These are phyloP conservation scores for Lutjanus campechanus DNA, from an alignment of 2,797 vertebrate genomes.

Conservation along the genomic window DNA sequence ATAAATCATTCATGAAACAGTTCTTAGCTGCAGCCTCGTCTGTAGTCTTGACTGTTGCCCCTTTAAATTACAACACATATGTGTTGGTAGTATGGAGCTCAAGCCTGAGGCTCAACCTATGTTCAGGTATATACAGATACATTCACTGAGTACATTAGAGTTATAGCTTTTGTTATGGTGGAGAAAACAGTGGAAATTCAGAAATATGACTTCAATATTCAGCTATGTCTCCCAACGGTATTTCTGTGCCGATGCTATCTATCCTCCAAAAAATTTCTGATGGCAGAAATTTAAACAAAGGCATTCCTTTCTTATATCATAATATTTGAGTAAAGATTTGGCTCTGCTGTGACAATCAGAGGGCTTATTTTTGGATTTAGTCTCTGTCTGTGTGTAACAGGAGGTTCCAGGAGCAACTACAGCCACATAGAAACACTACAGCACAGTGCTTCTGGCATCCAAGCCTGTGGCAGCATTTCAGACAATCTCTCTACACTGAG, in stretches of 20 bases:
- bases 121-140: conserved; percentile 7
- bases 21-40: no score
- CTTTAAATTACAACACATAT: conserved; percentile 56
- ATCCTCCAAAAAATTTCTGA: conserved; percentile 21
- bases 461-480: conserved; percentile 39
- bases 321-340: conserved; percentile 32
- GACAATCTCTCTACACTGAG: conserved; percentile 41
- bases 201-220: conserved; percentile 53
- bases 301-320: conserved; percentile 22
- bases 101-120: conserved; percentile 18
- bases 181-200: conserved; percentile 28
- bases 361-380: conserved; percentile 32
- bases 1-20: no score
- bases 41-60: conserved; percentile 63
- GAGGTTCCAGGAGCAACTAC: neutral
- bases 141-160: conserved; percentile 8
- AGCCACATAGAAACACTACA: conserved; percentile 23
- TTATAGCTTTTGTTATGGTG: neutral
- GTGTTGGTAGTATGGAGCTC: conserved; percentile 20
- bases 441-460: conserved; percentile 32
- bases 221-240: conserved; percentile 17
- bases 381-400: conserved; percentile 2
- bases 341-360: conserved; percentile 26
- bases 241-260: conserved; percentile 32
- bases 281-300: conserved; percentile 36